phyloP scores from a whole-genome alignment of 2,113 vertebrate genomes.

The Phaetusa simplex region DNA sequence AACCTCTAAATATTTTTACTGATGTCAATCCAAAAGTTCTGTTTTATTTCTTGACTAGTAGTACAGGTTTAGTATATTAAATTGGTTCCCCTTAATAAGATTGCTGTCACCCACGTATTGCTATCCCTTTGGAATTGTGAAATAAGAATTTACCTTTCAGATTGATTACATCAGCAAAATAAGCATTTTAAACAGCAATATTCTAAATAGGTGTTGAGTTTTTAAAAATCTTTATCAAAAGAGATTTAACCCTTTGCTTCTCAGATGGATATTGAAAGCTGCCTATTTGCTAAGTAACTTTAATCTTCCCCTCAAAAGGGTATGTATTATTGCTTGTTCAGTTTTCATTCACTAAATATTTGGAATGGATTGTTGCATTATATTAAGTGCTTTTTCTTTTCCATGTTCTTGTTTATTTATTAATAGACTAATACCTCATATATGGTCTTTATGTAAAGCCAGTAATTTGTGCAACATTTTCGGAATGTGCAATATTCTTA shows the following conservation, averaged over 20 bases:
- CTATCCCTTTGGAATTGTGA: neutral
- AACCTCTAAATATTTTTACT: neutral
- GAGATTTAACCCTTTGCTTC: neutral
- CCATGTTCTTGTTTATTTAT: constrained; percentile 68
- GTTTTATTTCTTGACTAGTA: neutral
- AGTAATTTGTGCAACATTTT: constrained; percentile 72
- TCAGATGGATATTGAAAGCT: constrained; percentile 10
- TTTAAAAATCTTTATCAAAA: neutral
- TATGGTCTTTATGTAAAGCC: constrained; percentile 74
- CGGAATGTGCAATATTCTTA: constrained; percentile 80
- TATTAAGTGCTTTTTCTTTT: constrained; percentile 57
- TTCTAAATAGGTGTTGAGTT: constrained; percentile 19
- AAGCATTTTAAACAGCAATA: constrained; percentile 13
- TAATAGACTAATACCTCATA: constrained; percentile 80
- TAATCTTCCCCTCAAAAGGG: neutral
- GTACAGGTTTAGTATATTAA: neutral
- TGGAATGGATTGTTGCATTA: constrained; percentile 35
- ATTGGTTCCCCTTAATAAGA: neutral
- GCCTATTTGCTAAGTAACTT: constrained; percentile 48
- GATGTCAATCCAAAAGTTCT: neutral
- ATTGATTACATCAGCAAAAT: neutral
- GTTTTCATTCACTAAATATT: constrained; percentile 41
- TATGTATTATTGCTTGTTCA: constrained; percentile 20
- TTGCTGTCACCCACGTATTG: neutral
- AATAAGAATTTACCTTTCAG: constrained; percentile 19